These are phyloP conservation scores for Garrulus glandarius DNA, from an alignment of 2,797 vertebrate genomes.

Conservation along the genomic window DNA sequence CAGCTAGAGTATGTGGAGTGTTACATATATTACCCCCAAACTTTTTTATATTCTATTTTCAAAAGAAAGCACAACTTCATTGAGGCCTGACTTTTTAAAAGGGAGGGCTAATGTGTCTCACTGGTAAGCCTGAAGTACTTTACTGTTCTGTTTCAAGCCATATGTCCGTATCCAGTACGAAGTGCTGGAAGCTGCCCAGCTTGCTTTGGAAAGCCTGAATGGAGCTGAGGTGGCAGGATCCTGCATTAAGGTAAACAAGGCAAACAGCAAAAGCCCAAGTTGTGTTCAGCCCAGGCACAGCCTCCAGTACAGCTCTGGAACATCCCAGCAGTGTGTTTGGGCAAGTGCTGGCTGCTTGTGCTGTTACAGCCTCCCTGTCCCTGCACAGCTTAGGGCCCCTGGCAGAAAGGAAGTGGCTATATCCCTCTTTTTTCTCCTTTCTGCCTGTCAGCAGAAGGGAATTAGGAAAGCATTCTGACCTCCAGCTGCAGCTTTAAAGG, in stretches of 20 bases:
- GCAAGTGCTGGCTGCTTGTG: background rate
- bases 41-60: background rate
- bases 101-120: background rate
- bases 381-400: background rate
- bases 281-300: background rate
- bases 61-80: background rate
- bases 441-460: background rate
- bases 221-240: constrained; percentile 73
- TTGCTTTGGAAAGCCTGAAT: constrained; percentile 79
- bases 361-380: background rate
- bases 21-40: background rate
- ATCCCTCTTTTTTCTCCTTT: background rate
- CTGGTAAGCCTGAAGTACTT: background rate
- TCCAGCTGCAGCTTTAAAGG: background rate
- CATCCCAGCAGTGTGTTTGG: background rate
- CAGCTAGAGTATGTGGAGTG: background rate
- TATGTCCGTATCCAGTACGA: constrained; percentile 81
- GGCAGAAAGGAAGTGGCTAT: background rate
- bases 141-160: constrained; percentile 64
- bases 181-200: constrained; percentile 82
- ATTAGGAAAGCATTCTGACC: background rate
- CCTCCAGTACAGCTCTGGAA: fast-evolving
- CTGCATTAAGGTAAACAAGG: constrained; percentile 76
- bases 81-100: background rate
- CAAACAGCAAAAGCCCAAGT: background rate